Conservation (phyloP, 2,797 vertebrate genomes). For the Danionella dracula region DNA sequence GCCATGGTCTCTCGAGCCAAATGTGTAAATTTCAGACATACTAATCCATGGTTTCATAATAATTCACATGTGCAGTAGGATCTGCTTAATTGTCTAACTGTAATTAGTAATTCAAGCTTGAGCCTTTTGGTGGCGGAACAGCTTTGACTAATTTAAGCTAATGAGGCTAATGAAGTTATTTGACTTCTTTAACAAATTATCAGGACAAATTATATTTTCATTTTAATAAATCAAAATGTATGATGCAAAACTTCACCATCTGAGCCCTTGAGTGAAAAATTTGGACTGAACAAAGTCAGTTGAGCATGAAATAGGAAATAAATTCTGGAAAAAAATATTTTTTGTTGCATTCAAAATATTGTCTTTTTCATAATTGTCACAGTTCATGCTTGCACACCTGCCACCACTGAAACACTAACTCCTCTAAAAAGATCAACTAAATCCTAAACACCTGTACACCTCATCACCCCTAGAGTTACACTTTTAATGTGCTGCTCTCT, state of each 20-base stretch:
- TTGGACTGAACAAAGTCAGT: background rate
- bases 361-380: no score
- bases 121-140: background rate
- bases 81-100: slow-evolving; percentile 4
- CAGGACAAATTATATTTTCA: no score
- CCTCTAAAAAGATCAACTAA: no score
- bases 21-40: slow-evolving; percentile 17
- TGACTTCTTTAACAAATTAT: background rate
- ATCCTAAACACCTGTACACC: no score
- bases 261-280: background rate
- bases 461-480: no score
- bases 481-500: no score
- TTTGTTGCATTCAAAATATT: no score
- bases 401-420: no score
- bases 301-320: background rate
- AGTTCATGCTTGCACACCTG: no score
- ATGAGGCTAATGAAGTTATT: background rate
- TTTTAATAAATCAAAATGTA: background rate
- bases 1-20: slow-evolving; percentile 54
- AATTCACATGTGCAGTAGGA: background rate
- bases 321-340: no score
- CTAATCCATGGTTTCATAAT: slow-evolving; percentile 26
- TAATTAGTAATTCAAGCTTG: background rate
- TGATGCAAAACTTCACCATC: background rate
- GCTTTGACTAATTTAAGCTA: background rate